A percentile compares a stretch with the other conserved stretches of the same genome.
phyloP scores from a whole-genome alignment of 2,113 vertebrate genomes.

The Ictalurus punctatus region DNA sequence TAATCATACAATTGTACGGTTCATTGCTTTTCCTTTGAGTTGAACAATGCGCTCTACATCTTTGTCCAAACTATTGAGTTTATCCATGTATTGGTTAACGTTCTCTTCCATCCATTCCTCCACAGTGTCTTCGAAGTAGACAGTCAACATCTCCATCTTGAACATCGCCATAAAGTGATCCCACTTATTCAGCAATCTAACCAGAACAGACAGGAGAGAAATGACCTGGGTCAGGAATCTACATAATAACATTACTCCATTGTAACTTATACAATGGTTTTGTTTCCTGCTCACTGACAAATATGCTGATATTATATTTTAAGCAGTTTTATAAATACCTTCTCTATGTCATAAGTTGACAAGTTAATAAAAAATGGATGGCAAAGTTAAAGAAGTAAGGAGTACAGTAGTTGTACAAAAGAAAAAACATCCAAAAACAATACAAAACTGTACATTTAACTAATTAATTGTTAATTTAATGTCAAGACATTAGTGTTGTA shows the following conservation, averaged over 20 bases:
- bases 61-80: slow-evolving; percentile 63
- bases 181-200: slow-evolving; percentile 72
- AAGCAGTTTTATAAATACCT: background rate
- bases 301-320: background rate
- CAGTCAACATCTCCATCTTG: slow-evolving; percentile 62
- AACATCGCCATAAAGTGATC: slow-evolving; percentile 64
- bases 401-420: background rate
- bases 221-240: background rate
- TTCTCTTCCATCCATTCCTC: slow-evolving; percentile 82
- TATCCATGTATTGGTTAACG: slow-evolving; percentile 69
- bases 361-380: background rate
- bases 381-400: background rate
- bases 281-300: background rate
- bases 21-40: slow-evolving; percentile 61
- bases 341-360: background rate
- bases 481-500: background rate
- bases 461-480: background rate
- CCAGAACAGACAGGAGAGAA: background rate
- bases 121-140: slow-evolving; percentile 73
- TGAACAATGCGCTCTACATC: slow-evolving; percentile 68
- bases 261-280: background rate
- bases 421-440: background rate
- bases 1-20: background rate
- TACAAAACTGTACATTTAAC: background rate
- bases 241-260: background rate